Conservation (phyloP, 2,888 invertebrate genomes). For the Stenodema calcarata region DNA sequence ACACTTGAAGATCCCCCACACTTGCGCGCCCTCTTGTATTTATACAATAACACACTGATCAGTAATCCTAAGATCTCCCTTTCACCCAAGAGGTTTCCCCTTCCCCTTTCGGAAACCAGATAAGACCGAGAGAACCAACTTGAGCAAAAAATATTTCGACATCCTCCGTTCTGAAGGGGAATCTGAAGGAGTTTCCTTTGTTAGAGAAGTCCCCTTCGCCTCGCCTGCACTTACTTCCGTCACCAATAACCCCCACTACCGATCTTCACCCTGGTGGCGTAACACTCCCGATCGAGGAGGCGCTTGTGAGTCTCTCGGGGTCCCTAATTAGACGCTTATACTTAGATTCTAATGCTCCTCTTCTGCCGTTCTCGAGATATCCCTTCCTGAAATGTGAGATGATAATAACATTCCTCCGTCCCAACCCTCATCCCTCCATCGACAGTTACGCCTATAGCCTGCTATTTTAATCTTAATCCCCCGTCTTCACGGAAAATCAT, state of each 20-base stretch:
- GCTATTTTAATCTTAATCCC: not conserved
- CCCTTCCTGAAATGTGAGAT: not conserved
- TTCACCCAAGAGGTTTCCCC: not conserved
- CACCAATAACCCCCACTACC: not conserved
- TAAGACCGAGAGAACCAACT: slow-evolving; percentile 10
- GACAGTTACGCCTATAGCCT: not conserved
- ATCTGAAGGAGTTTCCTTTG: slow-evolving; percentile 7
- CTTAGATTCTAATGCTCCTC: not conserved
- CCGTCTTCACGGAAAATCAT: not conserved
- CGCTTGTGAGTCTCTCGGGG: not conserved
- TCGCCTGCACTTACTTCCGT: not conserved
- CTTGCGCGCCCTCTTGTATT: not conserved
- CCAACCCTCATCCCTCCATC: not conserved
- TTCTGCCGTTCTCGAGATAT: not conserved
- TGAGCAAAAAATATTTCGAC: slow-evolving; percentile 33
- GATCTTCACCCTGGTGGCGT: not conserved
- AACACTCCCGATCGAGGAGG: not conserved
- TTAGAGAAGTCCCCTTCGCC: not conserved
- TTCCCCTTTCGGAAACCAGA: slow-evolving; percentile 1
- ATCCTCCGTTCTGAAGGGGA: slow-evolving; percentile 7
- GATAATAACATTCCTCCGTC: not conserved
- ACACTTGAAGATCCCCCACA: not conserved
- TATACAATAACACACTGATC: slow-evolving; percentile 25
- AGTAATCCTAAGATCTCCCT: slow-evolving; percentile 20
- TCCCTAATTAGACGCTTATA: not conserved